Percentiles rank a stretch among this genome's conserved stretches.
Conservation (phyloP, 2,888 invertebrate genomes). For the Cybosia mesomella region DNA sequence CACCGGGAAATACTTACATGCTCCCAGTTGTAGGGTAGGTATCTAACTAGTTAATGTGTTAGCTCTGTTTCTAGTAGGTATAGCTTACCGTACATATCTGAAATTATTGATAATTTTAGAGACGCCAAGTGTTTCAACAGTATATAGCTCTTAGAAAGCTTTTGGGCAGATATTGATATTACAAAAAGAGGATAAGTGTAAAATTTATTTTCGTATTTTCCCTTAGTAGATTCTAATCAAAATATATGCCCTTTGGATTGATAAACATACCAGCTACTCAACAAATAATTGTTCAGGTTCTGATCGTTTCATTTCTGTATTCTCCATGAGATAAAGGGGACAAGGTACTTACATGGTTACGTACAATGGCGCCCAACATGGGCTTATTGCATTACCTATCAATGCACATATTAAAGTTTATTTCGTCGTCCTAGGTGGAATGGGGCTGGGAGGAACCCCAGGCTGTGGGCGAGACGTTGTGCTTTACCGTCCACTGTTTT, state of each 20-base stretch:
- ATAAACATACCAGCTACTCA: neutral
- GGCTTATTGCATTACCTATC: neutral
- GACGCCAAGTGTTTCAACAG: neutral
- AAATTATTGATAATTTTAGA: neutral
- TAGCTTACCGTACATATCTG: neutral
- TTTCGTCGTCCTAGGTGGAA: conserved; percentile 83
- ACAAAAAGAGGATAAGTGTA: neutral
- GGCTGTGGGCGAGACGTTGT: conserved; percentile 96
- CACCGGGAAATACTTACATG: conserved; percentile 95
- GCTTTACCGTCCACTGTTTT: conserved; percentile 96
- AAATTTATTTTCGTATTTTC: neutral
- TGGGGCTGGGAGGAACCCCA: conserved; percentile 98
- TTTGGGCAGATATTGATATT: neutral
- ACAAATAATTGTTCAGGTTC: neutral
- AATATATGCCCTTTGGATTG: neutral
- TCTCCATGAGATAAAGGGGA: neutral
- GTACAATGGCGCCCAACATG: conserved; percentile 7
- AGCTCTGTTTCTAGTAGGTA: neutral
- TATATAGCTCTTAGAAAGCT: neutral
- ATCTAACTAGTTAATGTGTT: neutral
- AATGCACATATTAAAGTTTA: neutral
- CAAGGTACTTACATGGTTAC: neutral
- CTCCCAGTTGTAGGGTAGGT: conserved; percentile 94
- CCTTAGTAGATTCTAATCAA: neutral
- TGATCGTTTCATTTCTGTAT: neutral